A percentile compares a stretch with the other conserved stretches of the same genome.
Conservation (phyloP, 2,113 vertebrate species). For the Crypturellus undulatus region DNA sequence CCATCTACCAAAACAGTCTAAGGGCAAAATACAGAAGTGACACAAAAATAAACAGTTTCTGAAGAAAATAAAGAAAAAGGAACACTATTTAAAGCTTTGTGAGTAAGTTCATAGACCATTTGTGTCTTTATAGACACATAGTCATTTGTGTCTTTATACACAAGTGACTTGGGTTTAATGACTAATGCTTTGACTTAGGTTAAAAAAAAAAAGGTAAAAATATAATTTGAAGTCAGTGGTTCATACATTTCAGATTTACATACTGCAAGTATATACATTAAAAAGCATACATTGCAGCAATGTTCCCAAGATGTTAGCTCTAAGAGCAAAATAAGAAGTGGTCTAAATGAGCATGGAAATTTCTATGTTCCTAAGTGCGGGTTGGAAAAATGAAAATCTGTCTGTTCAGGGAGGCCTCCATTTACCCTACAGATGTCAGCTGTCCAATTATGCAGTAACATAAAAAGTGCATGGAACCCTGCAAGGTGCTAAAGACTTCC, state of each 20-base stretch:
- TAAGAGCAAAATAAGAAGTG: background rate
- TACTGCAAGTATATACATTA: background rate
- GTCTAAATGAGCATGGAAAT: background rate
- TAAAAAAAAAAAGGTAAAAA: background rate
- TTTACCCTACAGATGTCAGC: background rate
- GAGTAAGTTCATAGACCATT: background rate
- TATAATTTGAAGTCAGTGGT: background rate
- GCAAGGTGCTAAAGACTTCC: background rate
- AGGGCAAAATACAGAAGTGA: background rate
- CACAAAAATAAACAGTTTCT: background rate
- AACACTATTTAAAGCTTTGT: background rate
- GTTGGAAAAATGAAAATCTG: background rate
- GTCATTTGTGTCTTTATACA: background rate
- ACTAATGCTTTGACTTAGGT: background rate
- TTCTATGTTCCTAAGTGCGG: background rate
- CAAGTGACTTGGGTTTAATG: background rate
- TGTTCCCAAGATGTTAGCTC: background rate
- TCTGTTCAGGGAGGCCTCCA: background rate
- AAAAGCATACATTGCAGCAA: background rate
- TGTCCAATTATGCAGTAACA: background rate
- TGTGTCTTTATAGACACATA: background rate
- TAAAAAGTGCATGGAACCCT: background rate
- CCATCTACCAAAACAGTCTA: background rate
- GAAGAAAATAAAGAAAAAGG: background rate
- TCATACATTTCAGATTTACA: background rate